Evolutionary conservation across 2,113 vertebrate species (phyloP).

Genomic region (Myiozetetes cayanensis): DNA sequence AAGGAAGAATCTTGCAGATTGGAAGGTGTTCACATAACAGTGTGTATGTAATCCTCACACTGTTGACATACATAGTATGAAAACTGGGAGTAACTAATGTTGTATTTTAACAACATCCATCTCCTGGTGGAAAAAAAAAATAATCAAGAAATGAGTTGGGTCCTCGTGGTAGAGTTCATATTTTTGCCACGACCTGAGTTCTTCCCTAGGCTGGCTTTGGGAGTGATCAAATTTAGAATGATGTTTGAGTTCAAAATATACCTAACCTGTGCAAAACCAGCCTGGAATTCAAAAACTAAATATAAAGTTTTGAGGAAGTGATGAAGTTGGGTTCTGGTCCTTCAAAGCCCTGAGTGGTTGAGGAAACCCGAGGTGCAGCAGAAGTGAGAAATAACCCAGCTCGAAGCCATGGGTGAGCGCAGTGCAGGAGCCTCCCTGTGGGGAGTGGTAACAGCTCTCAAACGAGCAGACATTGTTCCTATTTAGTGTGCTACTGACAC

Average conservation of each 20-base stretch:
- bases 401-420: accelerated
- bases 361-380: background rate
- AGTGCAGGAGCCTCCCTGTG: background rate
- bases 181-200: background rate
- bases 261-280: background rate
- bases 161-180: background rate
- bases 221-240: background rate
- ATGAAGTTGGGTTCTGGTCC: background rate
- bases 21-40: background rate
- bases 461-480: accelerated
- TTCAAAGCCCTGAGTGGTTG: background rate
- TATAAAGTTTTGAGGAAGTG: background rate
- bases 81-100: background rate
- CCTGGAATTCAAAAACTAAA: background rate
- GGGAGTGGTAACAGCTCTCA: background rate
- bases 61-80: accelerated
- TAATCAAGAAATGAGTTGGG: background rate
- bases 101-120: accelerated
- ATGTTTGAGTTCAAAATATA: background rate
- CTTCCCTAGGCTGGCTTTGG: background rate
- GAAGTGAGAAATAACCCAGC: background rate
- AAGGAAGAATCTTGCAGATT: background rate
- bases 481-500: background rate
- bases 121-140: background rate
- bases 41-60: background rate